phyloP scores from a whole-genome alignment of 1,140 invertebrate species.

The Pseudomyrmex cubaensis region DNA sequence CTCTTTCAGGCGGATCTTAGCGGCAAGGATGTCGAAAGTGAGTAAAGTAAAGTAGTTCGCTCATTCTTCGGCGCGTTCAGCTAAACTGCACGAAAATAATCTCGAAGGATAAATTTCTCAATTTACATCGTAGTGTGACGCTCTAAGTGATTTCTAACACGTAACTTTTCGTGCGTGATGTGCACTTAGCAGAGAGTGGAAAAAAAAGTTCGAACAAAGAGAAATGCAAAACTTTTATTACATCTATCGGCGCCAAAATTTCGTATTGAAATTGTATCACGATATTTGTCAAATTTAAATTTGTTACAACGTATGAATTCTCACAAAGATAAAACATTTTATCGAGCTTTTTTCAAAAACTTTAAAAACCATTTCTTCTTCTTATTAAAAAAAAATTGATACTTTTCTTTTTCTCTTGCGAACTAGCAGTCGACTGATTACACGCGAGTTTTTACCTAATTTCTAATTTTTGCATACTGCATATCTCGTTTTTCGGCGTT shows the following conservation, averaged over 20 bases:
- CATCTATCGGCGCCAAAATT: background rate
- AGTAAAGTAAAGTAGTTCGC: slow-evolving; percentile 83
- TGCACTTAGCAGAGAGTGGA: slow-evolving; percentile 8
- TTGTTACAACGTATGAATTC: background rate
- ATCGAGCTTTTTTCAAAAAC: no score
- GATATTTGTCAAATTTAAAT: background rate
- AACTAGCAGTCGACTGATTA: background rate
- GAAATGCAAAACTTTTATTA: background rate
- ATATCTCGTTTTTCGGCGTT: slow-evolving; percentile 36
- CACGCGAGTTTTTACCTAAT: background rate
- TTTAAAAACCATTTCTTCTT: background rate
- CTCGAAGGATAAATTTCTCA: background rate
- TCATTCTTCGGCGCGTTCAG: background rate
- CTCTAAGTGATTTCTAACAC: no score
- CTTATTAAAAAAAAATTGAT: background rate
- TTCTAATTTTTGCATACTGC: background rate
- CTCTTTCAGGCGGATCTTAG: slow-evolving; percentile 89
- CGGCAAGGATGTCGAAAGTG: slow-evolving; percentile 91
- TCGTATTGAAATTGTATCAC: background rate
- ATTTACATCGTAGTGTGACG: slow-evolving; percentile 32
- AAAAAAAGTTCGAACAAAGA: background rate
- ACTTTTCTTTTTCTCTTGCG: background rate
- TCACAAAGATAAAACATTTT: no score
- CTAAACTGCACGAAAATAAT: slow-evolving; percentile 8
- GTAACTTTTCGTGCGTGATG: slow-evolving; percentile 12